Base-by-base conservation (phyloP, 1,140 invertebrate species). In the Propsilocerus akamusi region DNA sequence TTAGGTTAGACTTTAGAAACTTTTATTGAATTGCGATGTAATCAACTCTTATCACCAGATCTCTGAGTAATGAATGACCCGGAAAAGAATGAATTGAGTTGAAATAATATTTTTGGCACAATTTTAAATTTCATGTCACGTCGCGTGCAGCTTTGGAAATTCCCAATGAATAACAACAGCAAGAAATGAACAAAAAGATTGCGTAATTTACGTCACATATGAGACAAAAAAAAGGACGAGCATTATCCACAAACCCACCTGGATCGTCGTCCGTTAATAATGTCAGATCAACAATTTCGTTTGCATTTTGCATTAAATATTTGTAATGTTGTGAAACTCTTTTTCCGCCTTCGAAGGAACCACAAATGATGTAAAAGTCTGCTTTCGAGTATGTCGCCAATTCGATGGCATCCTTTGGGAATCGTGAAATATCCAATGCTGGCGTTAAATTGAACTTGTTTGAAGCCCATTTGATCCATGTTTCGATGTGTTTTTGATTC, bases 391-490 rank as follows among this genome's bases (percentile, higher is more conserved):
- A 60, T 49, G 69, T 62, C 55, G 78, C 71, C 25, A 83, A 61
- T 50, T 76, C 74, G 20, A 60, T 56, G 1, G 78, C 79, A 6
- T 66, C 69, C 30, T 65, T 65, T n/a, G 77, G 74, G 55, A 82
- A 75, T 53, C 69, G 64, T 8, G 59, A 50, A 1, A 62, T 50
- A 50, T 72, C 69, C 2, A 77, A 69, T 17, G 68, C 54, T 4
- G 70, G 68, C 25, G 66, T 65, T 46, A 83, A 68, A 4, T 70
- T 67, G 54, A 80, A 81, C 53, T 74, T 72, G 22, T 68, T 67
- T 6, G 67, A 68, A 48, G 75, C 71, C 80, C 79, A 83, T 17
- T 65, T 65, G 22, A 83, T 59, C 81, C 81, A 83, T 20, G 73
- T 70, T 34, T 60, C 60, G 30, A 83, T 74, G 57, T 83, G 74